Base-by-base conservation (phyloP, 2,113 vertebrate species). In the Pholis gunnellus region DNA sequence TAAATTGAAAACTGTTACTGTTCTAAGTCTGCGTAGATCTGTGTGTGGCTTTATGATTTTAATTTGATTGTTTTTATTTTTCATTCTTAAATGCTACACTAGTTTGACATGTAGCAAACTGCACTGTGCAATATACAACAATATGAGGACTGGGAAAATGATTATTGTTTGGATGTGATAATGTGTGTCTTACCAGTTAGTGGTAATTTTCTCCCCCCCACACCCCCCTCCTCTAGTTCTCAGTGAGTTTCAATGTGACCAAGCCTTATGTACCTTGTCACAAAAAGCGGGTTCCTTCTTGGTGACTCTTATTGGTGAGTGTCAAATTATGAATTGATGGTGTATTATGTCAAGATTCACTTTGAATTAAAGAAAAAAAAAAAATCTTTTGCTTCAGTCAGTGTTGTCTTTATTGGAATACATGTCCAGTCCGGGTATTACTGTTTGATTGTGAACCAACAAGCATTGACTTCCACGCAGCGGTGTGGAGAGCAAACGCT, bases 51-150 rank as follows among this genome's bases (percentile, higher is more conserved):
- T 96, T 96, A 86, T 94, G 93, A 94, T 93, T 92, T 94, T 94
- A 89, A 31, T 46, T 68, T 95, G 96, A 96, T 96, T 95, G 67
- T 79, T 85, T 80, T 97, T 92, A 94, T 29, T 52, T 95, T 95
- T 96, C 94, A 95, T 96, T 93, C 89, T 96, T 93, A 96, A 95
- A 94, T 96, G 98, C 98, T 99, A 98, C 97, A 97, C 96, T 98
- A 98, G 97, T 97, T 98, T 92, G 95, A 97, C 96, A 97, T 97
- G 98, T 99, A 99, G 98, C 98, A 98, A 57, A 95, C 97, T 98
- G 97, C 98, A 99, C 97, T 99, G 98, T 99, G 98, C 98, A 99
- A 99, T 99, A 99, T 98, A 92, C 97, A 91, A 97, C 96, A 97
- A 97, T 96, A 97, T 94, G 95, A 97, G 97, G 97, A 98, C 97